A percentile compares a stretch with the other conserved stretches of the same genome.
Conservation (phyloP, 2,113 vertebrate species). For the Barbus barbus region DNA sequence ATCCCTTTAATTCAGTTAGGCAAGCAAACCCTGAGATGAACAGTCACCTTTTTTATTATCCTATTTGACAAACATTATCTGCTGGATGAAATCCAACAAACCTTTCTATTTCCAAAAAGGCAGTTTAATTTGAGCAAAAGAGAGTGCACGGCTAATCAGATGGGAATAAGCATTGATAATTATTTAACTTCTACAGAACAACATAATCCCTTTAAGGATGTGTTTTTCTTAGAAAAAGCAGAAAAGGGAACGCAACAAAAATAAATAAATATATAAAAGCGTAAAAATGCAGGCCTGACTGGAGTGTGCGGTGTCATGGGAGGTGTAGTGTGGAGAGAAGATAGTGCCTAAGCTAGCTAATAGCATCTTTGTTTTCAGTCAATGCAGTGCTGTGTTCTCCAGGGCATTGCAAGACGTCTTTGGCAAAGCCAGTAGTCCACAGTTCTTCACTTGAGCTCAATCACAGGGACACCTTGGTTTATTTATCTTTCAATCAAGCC, state of each 20-base stretch:
- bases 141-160: conserved; percentile 60
- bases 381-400: conserved; percentile 70
- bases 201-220: conserved; percentile 98
- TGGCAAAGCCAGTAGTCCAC: conserved; percentile 72
- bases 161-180: conserved; percentile 69
- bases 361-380: conserved; percentile 80
- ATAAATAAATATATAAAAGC: conserved; percentile 66
- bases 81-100: conserved; percentile 58
- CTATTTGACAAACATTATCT: conserved; percentile 79
- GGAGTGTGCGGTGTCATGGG: conserved; percentile 89
- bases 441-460: conserved; percentile 72
- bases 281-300: conserved; percentile 81
- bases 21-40: conserved; percentile 45
- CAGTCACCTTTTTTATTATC: conserved; percentile 69
- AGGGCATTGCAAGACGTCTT: conserved; percentile 70
- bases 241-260: conserved; percentile 68
- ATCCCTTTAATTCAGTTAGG: conserved; percentile 29
- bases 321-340: conserved; percentile 77
- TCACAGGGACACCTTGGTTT: too few species aligned
- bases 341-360: conserved; percentile 82
- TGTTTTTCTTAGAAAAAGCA: conserved; percentile 74
- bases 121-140: conserved; percentile 61
- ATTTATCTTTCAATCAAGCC: conserved; percentile 66
- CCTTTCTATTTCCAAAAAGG: conserved; percentile 56
- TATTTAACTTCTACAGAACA: conserved; percentile 83